Evolutionary conservation across 2,113 vertebrate genomes (phyloP), one percentile per base, ranked within the genome.

Genomic region (Colaptes auratus): DNA sequence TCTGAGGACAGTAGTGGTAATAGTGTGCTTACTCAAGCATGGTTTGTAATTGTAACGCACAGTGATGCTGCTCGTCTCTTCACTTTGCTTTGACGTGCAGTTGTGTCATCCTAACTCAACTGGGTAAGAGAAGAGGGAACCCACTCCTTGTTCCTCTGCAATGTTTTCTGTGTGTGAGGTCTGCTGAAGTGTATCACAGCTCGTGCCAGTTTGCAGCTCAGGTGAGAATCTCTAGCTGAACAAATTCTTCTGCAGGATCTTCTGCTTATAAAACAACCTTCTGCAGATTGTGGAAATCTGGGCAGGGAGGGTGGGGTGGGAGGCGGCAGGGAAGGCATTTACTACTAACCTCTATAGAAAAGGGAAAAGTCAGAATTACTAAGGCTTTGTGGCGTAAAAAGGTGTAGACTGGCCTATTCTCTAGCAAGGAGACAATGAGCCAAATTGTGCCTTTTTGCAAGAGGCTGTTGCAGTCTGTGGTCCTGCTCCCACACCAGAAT

Each of bases 101-200:
- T 39, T 73, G 15, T 17, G n/a, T 80, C 30, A 18, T 79, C 0
- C 0, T 66, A 63, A 44, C 6, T 24, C 63, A 31, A 8, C 35
- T 78, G 20, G 19, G 63, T 77, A 70, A 66, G 42, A 60, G 64
- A 69, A 72, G 30, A 39, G 36, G 69, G 42, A 44, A 23, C 20
- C 56, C 13, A 2, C 28, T 82, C 21, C 4, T 0, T n/a, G 12
- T 61, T 79, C 42, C 30, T 30, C 46, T 17, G 1, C 63, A 30
- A 11, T 76, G 39, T 56, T 44, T 31, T 46, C 48, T 24, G 28
- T 36, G 17, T 0, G 0, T 18, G 9, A 50, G 30, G 10, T n/a
- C 44, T 65, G 4, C 12, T 60, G 44, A 50, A 50, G 15, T 33
- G 27, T 19, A 12, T 50, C 3, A 1, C 20, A 25, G 61, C 59